Conservation (phyloP, 1,140 invertebrate species). For the Habropoda laboriosa region DNA sequence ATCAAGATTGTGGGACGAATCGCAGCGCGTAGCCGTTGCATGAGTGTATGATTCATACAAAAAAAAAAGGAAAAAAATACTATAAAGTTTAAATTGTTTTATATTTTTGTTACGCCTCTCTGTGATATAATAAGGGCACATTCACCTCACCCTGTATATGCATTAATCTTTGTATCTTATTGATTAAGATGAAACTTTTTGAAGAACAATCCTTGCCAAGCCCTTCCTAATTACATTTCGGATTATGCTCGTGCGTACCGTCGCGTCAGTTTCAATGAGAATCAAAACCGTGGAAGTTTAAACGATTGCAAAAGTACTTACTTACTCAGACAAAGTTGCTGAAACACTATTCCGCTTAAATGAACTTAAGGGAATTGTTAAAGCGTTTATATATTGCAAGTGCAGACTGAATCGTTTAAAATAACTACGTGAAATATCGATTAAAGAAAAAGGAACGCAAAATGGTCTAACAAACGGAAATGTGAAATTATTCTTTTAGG, state of each 20-base stretch:
- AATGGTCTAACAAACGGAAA: background rate
- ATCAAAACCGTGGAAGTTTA: constrained; percentile 12
- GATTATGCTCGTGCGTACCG: constrained; percentile 62
- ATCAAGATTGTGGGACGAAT: constrained; percentile 61
- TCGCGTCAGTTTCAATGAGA: constrained; percentile 13
- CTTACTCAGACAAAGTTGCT: background rate
- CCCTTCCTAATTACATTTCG: constrained; percentile 64
- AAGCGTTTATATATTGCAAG: constrained; percentile 22
- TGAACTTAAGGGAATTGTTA: constrained; percentile 51
- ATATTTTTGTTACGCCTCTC: constrained; percentile 79
- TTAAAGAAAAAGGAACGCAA: background rate
- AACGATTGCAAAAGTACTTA: background rate
- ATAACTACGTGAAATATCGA: background rate
- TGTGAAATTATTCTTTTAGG: too few species aligned
- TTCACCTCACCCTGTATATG: constrained; percentile 74
- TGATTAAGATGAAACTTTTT: constrained; percentile 66
- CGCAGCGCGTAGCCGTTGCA: constrained; percentile 63
- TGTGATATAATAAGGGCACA: constrained; percentile 79
- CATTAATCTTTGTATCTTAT: constrained; percentile 70
- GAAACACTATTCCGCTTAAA: constrained; percentile 17
- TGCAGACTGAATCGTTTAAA: constrained; percentile 22
- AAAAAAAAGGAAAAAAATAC: too few species aligned
- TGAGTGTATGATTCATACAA: constrained; percentile 64
- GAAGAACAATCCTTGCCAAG: constrained; percentile 63
- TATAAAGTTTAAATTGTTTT: constrained; percentile 74